phyloP scores from a whole-genome alignment of 2,113 vertebrate genomes.

The Arvicanthis niloticus region DNA sequence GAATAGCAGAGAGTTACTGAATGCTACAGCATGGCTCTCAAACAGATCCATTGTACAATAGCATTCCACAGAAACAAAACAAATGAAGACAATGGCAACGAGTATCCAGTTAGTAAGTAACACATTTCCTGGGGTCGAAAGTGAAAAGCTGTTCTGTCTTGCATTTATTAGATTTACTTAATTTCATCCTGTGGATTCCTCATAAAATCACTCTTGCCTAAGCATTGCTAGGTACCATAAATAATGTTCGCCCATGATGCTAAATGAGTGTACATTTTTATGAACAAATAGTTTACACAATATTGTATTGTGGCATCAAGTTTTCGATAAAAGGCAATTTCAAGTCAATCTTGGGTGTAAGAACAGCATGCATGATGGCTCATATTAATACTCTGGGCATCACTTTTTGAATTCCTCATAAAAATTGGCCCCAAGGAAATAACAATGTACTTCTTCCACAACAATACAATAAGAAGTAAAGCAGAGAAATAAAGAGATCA shows the following conservation, averaged over 20 bases:
- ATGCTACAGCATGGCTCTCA: constrained; percentile 71
- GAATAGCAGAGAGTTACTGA: constrained; percentile 80
- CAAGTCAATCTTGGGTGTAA: constrained; percentile 15
- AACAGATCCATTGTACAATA: constrained; percentile 65
- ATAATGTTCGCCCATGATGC: not conserved
- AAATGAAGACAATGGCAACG: constrained; percentile 37
- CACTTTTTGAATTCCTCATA: constrained; percentile 35
- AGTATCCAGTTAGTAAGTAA: not conserved
- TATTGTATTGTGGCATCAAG: not conserved
- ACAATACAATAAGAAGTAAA: constrained; percentile 34
- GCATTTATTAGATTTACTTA: constrained; percentile 26
- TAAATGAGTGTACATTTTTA: constrained; percentile 3
- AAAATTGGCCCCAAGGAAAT: constrained; percentile 26
- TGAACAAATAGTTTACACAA: constrained; percentile 1
- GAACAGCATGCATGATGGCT: not conserved
- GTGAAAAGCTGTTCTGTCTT: not conserved
- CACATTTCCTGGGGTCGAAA: not conserved
- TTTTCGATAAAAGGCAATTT: constrained; percentile 41
- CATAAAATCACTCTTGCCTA: constrained; percentile 19
- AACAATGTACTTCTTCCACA: not conserved
- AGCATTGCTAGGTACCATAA: not conserved
- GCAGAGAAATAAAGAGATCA: not conserved
- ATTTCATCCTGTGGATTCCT: constrained; percentile 28
- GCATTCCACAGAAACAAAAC: not conserved
- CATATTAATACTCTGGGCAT: not conserved